Conservation (phyloP, 2,888 invertebrate genomes). For the Mythimna impura region DNA sequence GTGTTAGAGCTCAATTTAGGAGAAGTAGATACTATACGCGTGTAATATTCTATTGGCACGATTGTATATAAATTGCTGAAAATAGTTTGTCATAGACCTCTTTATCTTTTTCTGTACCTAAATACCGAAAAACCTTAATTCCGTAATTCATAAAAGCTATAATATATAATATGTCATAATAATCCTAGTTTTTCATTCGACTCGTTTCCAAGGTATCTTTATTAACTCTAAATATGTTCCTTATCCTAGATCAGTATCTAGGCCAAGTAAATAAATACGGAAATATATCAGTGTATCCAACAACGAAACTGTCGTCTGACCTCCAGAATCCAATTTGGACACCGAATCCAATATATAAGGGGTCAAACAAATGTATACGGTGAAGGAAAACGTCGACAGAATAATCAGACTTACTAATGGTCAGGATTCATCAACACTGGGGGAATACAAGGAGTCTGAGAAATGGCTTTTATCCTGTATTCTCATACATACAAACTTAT, state of each 20-base stretch:
- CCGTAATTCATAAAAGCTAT: not conserved
- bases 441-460: no score
- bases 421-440: not conserved
- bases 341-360: slow-evolving; percentile 17
- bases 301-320: not conserved
- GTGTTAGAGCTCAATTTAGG: slow-evolving; percentile 33
- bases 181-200: not conserved
- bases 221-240: not conserved
- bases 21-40: slow-evolving; percentile 4
- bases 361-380: not conserved
- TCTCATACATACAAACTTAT: no score
- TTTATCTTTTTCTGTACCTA: not conserved
- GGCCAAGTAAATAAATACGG: slow-evolving; percentile 6
- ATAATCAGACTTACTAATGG: not conserved
- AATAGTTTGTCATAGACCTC: slow-evolving; percentile 27
- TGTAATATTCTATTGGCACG: slow-evolving; percentile 25
- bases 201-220: not conserved
- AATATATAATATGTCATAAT: not conserved
- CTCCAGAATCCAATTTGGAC: slow-evolving; percentile 17
- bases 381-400: not conserved
- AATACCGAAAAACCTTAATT: not conserved
- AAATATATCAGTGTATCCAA: not conserved
- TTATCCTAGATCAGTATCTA: not conserved
- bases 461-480: no score
- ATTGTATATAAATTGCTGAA: not conserved